Conservation (phyloP, 2,888 invertebrate species). For the Napeogenes sylphis region DNA sequence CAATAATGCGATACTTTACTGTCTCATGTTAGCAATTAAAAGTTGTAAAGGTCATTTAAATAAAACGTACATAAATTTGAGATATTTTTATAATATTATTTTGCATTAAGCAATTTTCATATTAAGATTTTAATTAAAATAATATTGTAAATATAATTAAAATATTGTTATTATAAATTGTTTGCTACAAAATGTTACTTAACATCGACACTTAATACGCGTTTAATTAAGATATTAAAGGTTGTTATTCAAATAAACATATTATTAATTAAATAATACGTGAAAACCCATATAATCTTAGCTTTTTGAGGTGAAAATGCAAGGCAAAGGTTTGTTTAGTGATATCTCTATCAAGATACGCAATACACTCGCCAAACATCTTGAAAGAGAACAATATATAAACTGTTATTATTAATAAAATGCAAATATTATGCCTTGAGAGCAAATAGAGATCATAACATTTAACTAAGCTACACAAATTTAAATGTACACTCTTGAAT, state of each 20-base stretch:
- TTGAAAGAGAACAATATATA: conserved; percentile 20
- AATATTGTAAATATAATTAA: too few relatives aligned
- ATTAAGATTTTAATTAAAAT: too few relatives aligned
- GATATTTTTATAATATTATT: too few relatives aligned
- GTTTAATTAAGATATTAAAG: not conserved
- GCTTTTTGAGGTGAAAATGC: conserved; percentile 15
- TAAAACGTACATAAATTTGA: too few relatives aligned
- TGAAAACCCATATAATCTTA: conserved; percentile 3
- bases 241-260: not conserved
- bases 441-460: conserved; percentile 52
- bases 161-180: too few relatives aligned
- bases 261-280: not conserved
- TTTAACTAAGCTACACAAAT: conserved; percentile 8
- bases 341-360: conserved; percentile 27
- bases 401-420: conserved; percentile 37
- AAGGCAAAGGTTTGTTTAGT: conserved; percentile 21
- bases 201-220: not conserved
- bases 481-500: conserved; percentile 22
- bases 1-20: too few relatives aligned
- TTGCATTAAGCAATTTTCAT: too few relatives aligned
- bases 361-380: conserved; percentile 30
- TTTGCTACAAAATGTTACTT: too few relatives aligned
- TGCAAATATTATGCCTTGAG: conserved; percentile 40
- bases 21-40: too few relatives aligned
- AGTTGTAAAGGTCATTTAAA: too few relatives aligned